Evolutionary conservation across 2,888 invertebrate genomes (phyloP).

Genomic region (Beris chalybata): DNA sequence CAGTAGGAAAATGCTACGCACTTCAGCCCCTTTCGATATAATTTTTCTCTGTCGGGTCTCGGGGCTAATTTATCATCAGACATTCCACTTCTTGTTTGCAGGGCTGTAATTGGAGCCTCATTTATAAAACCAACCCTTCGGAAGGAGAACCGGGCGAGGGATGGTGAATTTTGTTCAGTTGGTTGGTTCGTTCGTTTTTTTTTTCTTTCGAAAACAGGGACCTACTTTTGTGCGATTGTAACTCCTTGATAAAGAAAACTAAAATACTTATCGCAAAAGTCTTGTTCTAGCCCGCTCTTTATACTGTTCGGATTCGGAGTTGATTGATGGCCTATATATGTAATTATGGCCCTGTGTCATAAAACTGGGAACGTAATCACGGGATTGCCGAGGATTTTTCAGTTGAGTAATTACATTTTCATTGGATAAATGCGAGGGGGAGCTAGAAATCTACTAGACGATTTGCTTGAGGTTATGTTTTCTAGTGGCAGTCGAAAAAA

Average conservation of each 20-base stretch:
- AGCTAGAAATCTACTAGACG: too few species aligned
- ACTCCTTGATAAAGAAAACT: slow-evolving; percentile 10
- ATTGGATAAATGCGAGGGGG: too few species aligned
- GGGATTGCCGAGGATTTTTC: background rate
- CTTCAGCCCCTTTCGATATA: background rate
- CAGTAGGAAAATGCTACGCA: background rate
- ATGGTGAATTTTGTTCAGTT: background rate
- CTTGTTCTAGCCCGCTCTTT: too few species aligned
- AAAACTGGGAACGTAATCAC: background rate
- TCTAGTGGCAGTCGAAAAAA: too few species aligned
- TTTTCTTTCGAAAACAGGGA: background rate
- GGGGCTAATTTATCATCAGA: background rate
- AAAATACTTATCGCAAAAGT: slow-evolving; percentile 8
- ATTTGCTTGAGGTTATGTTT: too few species aligned
- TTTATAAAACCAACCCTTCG: slow-evolving; percentile 15
- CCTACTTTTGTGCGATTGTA: background rate
- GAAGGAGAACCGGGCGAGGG: background rate
- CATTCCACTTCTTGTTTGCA: too few species aligned
- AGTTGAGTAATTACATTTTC: slow-evolving; percentile 6
- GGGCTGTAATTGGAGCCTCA: slow-evolving; percentile 3
- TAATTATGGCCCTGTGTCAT: slow-evolving; percentile 7
- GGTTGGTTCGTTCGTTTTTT: background rate
- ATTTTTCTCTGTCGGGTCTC: background rate
- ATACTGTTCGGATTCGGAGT: slow-evolving; percentile 11
- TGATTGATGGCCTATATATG: slow-evolving; percentile 12